phyloP scores from a whole-genome alignment of 2,888 invertebrate species.

The Gastrophysa polygoni region DNA sequence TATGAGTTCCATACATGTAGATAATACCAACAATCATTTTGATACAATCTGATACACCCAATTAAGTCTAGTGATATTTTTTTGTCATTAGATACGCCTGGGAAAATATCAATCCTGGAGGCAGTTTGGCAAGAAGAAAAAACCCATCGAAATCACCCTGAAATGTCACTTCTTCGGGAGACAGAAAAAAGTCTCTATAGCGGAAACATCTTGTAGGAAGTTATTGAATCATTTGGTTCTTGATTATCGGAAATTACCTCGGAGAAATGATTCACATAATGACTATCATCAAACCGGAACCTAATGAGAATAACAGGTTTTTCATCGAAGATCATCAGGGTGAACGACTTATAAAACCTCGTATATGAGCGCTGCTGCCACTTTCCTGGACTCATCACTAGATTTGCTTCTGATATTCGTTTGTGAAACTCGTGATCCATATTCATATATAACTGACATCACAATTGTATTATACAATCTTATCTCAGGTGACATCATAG shows the following conservation, averaged over 20 bases:
- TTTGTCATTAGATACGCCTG: not conserved
- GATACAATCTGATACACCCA: constrained; percentile 6
- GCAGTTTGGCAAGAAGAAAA: too few relatives aligned
- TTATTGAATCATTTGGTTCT: not conserved
- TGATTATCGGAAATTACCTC: not conserved
- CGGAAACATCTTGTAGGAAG: too few relatives aligned
- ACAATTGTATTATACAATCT: too few relatives aligned
- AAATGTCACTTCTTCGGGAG: too few relatives aligned
- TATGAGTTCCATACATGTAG: too few relatives aligned
- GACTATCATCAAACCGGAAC: not conserved
- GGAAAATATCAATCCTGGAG: not conserved
- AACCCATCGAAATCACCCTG: too few relatives aligned
- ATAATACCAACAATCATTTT: not conserved
- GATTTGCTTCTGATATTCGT: too few relatives aligned
- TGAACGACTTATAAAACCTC: not conserved
- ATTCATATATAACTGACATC: too few relatives aligned
- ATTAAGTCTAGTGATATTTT: constrained; percentile 1
- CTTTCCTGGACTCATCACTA: not conserved
- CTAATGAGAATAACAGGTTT: not conserved
- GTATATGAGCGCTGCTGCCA: not conserved
- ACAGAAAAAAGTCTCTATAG: too few relatives aligned
- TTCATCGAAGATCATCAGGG: not conserved
- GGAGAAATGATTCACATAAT: not conserved
- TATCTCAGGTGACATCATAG: too few relatives aligned
- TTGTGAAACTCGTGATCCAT: too few relatives aligned